A percentile compares a stretch with the other conserved stretches of the same genome.
These are phyloP conservation scores for Onthophagus taurus DNA, from an alignment of 1,140 invertebrate species.

Conservation along the genomic window DNA sequence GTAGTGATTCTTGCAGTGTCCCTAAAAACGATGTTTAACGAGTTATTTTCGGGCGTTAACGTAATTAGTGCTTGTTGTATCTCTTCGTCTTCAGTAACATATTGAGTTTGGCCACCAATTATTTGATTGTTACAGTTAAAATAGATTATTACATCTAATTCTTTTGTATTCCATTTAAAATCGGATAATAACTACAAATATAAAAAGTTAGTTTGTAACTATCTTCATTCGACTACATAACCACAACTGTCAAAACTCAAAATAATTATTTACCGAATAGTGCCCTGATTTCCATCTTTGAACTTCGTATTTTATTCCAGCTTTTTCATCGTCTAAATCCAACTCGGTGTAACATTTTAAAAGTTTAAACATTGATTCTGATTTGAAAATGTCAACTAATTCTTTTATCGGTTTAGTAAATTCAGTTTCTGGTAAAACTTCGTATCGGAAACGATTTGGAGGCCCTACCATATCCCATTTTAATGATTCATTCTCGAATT, in stretches of 20 bases:
- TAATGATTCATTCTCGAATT: constrained; percentile 31
- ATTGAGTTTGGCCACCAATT: constrained; percentile 42
- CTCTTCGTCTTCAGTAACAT: constrained; percentile 43
- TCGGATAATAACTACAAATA: constrained; percentile 38
- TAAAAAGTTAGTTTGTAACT: constrained; percentile 5
- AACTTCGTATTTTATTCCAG: constrained; percentile 48
- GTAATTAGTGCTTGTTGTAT: constrained; percentile 39
- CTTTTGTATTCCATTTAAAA: constrained; percentile 39
- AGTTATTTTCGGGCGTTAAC: constrained; percentile 49
- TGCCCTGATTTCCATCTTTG: constrained; percentile 57
- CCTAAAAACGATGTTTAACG: constrained; percentile 58
- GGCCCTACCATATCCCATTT: constrained; percentile 51
- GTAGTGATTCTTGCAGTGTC: constrained; percentile 45
- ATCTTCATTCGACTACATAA: not conserved
- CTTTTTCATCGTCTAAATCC: constrained; percentile 39
- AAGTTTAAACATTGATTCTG: constrained; percentile 45
- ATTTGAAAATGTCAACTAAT: constrained; percentile 44
- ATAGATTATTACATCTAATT: constrained; percentile 48
- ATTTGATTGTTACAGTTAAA: constrained; percentile 41
- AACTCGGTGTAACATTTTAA: constrained; percentile 56
- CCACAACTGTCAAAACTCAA: not conserved
- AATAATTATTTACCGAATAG: constrained; percentile 44
- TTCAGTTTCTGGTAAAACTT: constrained; percentile 41
- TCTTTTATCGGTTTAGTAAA: constrained; percentile 39
- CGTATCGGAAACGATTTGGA: constrained; percentile 50